Evolutionary conservation across 1,140 invertebrate species (phyloP).

Genomic region (Drosophila murphyi): DNA sequence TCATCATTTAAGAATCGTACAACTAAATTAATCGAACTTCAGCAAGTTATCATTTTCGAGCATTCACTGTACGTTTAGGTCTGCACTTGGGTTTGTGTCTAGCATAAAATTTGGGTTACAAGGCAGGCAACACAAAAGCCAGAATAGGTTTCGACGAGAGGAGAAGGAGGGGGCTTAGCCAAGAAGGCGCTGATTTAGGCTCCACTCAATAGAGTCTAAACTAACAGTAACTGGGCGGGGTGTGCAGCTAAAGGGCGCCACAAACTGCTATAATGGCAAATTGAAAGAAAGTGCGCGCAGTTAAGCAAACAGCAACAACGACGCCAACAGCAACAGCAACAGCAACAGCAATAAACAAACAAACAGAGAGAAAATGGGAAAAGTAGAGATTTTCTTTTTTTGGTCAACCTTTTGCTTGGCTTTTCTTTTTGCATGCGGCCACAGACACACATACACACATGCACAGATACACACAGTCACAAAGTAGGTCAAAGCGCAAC

Average conservation of each 20-base stretch:
- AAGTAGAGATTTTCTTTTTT: slow-evolving; percentile 44
- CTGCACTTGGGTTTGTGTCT: slow-evolving; percentile 15
- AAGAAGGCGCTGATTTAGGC: slow-evolving; percentile 4
- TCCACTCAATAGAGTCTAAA: slow-evolving; percentile 32
- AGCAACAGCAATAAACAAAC: slow-evolving; percentile 30
- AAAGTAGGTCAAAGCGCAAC: slow-evolving; percentile 73
- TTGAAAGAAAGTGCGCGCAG: slow-evolving; percentile 39
- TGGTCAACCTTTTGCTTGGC: slow-evolving; percentile 54
- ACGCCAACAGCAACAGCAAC: background rate
- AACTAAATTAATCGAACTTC: background rate
- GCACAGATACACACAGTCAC: slow-evolving; percentile 23
- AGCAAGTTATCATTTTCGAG: background rate
- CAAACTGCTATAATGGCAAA: slow-evolving; percentile 48
- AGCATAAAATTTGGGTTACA: slow-evolving; percentile 74
- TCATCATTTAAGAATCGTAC: no score
- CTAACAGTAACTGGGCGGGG: background rate
- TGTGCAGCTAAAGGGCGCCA: slow-evolving; percentile 44
- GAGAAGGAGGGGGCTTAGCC: background rate
- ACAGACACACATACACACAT: slow-evolving; percentile 39
- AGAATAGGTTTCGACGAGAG: slow-evolving; percentile 9
- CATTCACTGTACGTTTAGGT: background rate
- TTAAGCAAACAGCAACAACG: slow-evolving; percentile 42
- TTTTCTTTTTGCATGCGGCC: slow-evolving; percentile 59
- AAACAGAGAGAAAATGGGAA: slow-evolving; percentile 10
- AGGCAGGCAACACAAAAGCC: slow-evolving; percentile 62